A percentile compares a stretch with the other conserved stretches of the same genome.
phyloP scores from a whole-genome alignment of 2,113 vertebrate species.

The Microcebus jonahi region DNA sequence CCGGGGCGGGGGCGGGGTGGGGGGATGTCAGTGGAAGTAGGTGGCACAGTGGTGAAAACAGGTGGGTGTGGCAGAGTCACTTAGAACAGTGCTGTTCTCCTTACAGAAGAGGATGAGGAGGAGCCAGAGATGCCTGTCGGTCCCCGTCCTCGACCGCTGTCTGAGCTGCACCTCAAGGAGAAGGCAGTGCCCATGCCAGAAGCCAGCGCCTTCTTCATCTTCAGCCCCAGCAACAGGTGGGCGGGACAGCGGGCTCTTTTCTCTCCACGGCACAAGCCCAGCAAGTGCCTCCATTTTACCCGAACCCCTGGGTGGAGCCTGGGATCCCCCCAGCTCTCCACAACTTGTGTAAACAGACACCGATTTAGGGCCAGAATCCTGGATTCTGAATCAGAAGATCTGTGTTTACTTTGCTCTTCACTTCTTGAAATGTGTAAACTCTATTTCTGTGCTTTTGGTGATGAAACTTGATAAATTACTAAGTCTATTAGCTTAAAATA shows the following conservation, averaged over 20 bases:
- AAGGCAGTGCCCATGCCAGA: constrained; percentile 98
- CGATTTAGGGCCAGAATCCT: neutral
- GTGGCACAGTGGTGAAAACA: neutral
- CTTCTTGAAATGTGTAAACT: neutral
- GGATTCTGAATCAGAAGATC: neutral
- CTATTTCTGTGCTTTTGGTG: neutral
- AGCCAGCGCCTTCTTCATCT: constrained; percentile 97
- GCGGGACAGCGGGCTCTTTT: neutral
- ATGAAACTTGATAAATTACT: neutral
- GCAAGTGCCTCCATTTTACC: neutral
- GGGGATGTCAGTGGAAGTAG: neutral
- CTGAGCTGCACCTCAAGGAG: constrained; percentile 97
- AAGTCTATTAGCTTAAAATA: neutral
- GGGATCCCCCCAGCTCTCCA: neutral
- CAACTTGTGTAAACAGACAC: neutral
- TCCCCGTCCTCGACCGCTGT: constrained; percentile 95
- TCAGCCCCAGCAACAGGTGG: constrained; percentile 97
- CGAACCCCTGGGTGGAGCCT: neutral
- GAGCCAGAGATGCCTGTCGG: constrained; percentile 99
- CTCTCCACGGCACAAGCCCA: neutral
- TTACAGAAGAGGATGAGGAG: constrained; percentile 94
- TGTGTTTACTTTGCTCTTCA: neutral
- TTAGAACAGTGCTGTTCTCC: constrained; percentile 13
- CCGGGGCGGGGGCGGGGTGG: too few relatives aligned
- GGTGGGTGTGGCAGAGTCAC: neutral